Percentiles rank a stretch among this genome's conserved stretches.
phyloP scores from a whole-genome alignment of 2,797 vertebrate species.

The Pseudocheirus occidentalis region DNA sequence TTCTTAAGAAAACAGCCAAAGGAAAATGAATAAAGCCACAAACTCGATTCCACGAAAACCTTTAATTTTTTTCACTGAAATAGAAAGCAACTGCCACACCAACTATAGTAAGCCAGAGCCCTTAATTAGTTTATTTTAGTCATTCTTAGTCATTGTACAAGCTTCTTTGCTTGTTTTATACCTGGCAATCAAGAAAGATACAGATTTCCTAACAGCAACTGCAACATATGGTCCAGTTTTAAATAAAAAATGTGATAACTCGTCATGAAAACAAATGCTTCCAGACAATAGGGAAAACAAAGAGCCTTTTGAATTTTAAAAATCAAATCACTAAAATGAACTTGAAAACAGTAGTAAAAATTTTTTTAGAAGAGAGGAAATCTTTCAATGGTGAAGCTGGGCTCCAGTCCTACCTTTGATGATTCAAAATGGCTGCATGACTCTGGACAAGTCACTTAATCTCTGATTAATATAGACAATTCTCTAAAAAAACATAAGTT shows the following conservation, averaged over 20 bases:
- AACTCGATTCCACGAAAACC: background rate
- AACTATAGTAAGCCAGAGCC: background rate
- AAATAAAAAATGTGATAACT: constrained; percentile 12
- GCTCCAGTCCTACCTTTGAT: background rate
- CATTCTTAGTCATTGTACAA: background rate
- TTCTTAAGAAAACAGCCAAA: constrained; percentile 37
- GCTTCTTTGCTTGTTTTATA: background rate
- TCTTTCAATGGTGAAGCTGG: background rate
- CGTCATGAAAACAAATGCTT: background rate
- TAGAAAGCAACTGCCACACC: background rate
- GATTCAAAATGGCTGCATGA: background rate
- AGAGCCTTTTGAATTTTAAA: background rate
- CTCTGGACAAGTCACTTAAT: background rate
- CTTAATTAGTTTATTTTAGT: background rate
- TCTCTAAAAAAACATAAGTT: background rate
- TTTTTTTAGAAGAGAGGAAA: background rate
- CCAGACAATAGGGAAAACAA: constrained; percentile 29
- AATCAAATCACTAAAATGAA: background rate
- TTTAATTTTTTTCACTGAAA: constrained; percentile 8
- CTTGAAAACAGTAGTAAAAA: background rate
- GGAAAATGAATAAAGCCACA: background rate
- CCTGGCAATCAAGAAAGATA: background rate
- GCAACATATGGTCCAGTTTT: constrained; percentile 38
- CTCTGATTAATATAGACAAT: background rate
- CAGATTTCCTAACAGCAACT: background rate